Base-by-base conservation (phyloP, 2,113 vertebrate species). In the Phodopus roborovskii region DNA sequence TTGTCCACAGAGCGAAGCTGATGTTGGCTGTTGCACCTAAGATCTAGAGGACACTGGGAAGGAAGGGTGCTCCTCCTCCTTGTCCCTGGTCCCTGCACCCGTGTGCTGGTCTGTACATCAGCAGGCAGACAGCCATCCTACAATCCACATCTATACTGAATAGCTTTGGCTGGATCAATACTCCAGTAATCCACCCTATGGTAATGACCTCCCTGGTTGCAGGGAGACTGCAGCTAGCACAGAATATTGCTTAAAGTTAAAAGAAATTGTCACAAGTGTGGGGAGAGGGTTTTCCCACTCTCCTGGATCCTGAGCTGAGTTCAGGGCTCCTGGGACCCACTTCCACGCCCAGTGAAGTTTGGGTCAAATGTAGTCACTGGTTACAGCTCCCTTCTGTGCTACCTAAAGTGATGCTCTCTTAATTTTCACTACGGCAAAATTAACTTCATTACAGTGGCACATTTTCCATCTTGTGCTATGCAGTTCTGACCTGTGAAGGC, bases 131-230 rank as follows among this genome's bases (percentile, higher is more conserved):
- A 5, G 19, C 4, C 30, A n/a, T 42, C 5, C 53, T 42, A 22
- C n/a, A 0, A 4, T 6, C 16, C 7, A 1, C 13, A 4, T 15
- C 50, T 33, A 12, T 11, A 2, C 5, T 8, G 19, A 5, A 16
- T 10, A 12, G 3, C 60, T 62, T 36, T 45, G 30, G 50, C 17
- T 9, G 10, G 66, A 77, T n/a, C 33, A 62, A 12, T 50, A 2
- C 39, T 13, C 33, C 4, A 48, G n/a, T 66, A 60, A 70, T 0
- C 88, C 13, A 4, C 0, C 12, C 30, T 28, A 0, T 0, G 3
- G 13, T 24, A 5, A 13, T 39, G 26, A 83, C 36, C 20, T 5
- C 28, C 22, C 7, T 53, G 16, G 60, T 16, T 83, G 11, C 22
- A 3, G 5, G 20, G 62, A 71, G 71, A 79, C 53, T 19, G 13